These are phyloP conservation scores for Ecliptopera silaceata DNA, from an alignment of 2,888 invertebrate species.

Conservation along the genomic window DNA sequence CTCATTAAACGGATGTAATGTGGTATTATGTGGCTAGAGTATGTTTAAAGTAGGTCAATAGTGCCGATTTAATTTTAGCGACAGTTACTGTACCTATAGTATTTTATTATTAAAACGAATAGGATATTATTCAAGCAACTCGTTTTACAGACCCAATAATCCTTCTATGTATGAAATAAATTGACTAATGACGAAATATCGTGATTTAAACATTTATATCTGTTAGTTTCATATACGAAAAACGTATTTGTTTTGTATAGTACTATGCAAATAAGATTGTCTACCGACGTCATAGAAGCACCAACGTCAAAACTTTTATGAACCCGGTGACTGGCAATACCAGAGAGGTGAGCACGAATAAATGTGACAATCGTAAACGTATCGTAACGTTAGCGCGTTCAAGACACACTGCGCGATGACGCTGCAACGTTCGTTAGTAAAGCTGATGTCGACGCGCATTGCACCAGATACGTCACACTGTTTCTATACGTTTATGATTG, in stretches of 20 bases:
- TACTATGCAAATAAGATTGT: constrained; percentile 11
- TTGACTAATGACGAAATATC: constrained; percentile 6
- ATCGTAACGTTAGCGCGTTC: too few relatives aligned
- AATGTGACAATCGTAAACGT: too few relatives aligned
- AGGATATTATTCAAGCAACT: neutral
- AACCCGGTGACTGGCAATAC: constrained; percentile 68
- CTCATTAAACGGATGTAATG: constrained; percentile 29
- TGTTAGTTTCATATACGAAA: constrained; percentile 2
- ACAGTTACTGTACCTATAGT: neutral
- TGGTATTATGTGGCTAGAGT: constrained; percentile 14
- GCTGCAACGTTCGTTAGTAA: too few relatives aligned
- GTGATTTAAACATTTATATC: constrained; percentile 2
- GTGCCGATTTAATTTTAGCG: too few relatives aligned
- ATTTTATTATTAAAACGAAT: neutral
- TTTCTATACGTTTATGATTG: too few relatives aligned
- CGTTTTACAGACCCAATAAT: constrained; percentile 8
- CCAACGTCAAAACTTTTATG: constrained; percentile 70
- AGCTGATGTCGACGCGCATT: too few relatives aligned
- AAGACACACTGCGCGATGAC: too few relatives aligned
- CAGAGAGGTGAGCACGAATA: too few relatives aligned
- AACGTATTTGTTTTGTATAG: neutral
- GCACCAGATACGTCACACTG: too few relatives aligned
- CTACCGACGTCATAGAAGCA: constrained; percentile 5
- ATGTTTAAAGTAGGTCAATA: constrained; percentile 6
- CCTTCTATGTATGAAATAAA: constrained; percentile 6